phyloP scores from a whole-genome alignment of 2,797 vertebrate species.

The Thripadectes ignobilis region DNA sequence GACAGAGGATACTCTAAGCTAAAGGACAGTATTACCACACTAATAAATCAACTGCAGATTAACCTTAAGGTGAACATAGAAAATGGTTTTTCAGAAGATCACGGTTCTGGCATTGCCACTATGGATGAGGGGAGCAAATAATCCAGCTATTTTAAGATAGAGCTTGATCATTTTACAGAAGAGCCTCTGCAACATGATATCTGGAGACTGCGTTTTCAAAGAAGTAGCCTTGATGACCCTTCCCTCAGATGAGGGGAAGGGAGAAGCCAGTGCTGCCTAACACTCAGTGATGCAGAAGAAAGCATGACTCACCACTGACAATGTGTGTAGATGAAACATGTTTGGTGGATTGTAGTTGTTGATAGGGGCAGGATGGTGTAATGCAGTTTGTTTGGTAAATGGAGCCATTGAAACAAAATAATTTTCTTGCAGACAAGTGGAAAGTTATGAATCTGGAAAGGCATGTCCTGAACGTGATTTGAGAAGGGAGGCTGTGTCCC shows the following conservation, averaged over 20 bases:
- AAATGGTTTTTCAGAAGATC: neutral
- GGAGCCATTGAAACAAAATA: neutral
- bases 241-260: neutral
- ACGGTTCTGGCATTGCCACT: neutral
- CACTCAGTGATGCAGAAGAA: neutral
- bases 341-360: neutral
- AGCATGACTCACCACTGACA: neutral
- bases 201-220: neutral
- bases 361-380: neutral
- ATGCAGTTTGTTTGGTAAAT: neutral
- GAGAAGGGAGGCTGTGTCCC: neutral
- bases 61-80: neutral
- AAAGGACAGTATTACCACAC: neutral
- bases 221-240: neutral
- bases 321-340: neutral
- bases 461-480: neutral
- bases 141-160: slow-evolving; percentile 53
- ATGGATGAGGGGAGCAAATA: neutral
- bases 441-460: neutral
- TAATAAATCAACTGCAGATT: slow-evolving; percentile 7
- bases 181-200: slow-evolving; percentile 29
- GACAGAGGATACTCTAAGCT: neutral
- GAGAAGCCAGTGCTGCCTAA: neutral
- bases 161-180: slow-evolving; percentile 40
- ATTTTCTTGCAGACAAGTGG: neutral